These are phyloP conservation scores for Numenius arquata DNA, from an alignment of 2,113 vertebrate species.

Conservation along the genomic window DNA sequence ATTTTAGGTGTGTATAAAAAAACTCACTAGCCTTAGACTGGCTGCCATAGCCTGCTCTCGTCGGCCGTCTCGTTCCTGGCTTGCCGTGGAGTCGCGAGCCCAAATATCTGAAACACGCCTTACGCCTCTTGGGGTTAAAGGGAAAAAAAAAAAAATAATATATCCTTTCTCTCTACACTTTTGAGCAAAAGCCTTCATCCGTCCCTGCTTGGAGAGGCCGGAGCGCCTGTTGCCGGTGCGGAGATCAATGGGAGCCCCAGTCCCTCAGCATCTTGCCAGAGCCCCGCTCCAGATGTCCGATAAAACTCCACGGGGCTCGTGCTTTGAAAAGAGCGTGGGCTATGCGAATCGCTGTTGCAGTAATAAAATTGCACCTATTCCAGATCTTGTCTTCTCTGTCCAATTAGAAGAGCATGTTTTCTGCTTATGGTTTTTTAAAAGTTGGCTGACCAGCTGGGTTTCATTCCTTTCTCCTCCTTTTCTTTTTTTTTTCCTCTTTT, in stretches of 20 bases:
- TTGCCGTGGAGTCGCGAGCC: background rate
- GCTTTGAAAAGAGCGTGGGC: slow-evolving; percentile 54
- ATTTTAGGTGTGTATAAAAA: slow-evolving; percentile 63
- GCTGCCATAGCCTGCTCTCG: slow-evolving; percentile 14
- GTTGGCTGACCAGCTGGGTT: slow-evolving; percentile 56
- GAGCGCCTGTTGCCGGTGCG: background rate
- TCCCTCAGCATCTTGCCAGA: slow-evolving; percentile 45
- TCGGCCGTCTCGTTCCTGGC: background rate
- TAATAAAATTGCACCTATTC: slow-evolving; percentile 61
- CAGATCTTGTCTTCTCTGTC: slow-evolving; percentile 59
- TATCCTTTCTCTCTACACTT: background rate
- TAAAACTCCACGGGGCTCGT: slow-evolving; percentile 29
- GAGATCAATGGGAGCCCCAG: slow-evolving; percentile 49
- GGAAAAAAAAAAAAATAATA: background rate
- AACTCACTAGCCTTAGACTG: slow-evolving; percentile 40
- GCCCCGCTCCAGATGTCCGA: slow-evolving; percentile 52
- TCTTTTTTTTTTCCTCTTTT: background rate
- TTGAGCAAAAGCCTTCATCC: slow-evolving; percentile 6
- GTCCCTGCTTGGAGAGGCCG: background rate
- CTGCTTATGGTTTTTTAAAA: slow-evolving; percentile 47
- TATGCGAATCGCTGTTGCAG: slow-evolving; percentile 22
- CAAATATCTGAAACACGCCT: background rate
- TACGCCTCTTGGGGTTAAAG: background rate
- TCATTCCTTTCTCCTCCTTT: slow-evolving; percentile 34
- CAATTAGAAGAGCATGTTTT: slow-evolving; percentile 58